Evolutionary conservation across 2,797 vertebrate genomes (phyloP).

Genomic region (Pseudocheirus occidentalis): DNA sequence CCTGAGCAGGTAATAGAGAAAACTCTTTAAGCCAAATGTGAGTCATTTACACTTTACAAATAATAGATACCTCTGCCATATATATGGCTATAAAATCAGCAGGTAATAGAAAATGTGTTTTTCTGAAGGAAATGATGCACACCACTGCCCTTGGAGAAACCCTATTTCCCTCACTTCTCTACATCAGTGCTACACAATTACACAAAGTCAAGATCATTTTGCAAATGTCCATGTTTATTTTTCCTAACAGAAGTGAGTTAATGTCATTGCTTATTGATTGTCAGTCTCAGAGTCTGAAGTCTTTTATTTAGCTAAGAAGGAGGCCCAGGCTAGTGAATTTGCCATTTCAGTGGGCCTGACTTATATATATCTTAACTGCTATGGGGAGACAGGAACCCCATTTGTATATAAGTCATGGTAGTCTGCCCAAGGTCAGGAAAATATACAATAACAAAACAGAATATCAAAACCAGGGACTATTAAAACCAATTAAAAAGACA

Average conservation of each 20-base stretch:
- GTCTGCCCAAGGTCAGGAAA: not conserved
- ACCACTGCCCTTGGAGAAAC: not conserved
- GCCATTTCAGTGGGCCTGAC: not conserved
- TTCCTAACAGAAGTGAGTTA: conserved; percentile 36
- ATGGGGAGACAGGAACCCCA: not conserved
- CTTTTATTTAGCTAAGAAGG: not conserved
- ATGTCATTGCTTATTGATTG: not conserved
- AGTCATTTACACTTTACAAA: conserved; percentile 33
- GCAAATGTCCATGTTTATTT: conserved; percentile 20
- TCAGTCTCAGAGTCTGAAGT: not conserved
- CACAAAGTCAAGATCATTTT: not conserved
- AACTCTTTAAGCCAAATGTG: conserved; percentile 13
- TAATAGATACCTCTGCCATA: not conserved
- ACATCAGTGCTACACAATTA: not conserved
- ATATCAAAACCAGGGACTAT: not conserved
- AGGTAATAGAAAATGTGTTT: conserved; percentile 10
- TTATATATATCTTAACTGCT: not conserved
- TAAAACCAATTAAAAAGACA: not conserved
- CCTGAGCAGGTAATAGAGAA: not conserved
- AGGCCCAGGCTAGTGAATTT: not conserved
- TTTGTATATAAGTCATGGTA: not conserved
- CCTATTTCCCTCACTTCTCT: not conserved
- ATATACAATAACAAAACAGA: not conserved
- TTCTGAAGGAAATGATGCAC: conserved; percentile 27
- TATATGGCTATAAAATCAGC: not conserved